A percentile compares a stretch with the other conserved stretches of the same genome.
Evolutionary conservation across 2,888 invertebrate genomes (phyloP).

Genomic region (Leptopterna dolabrata): DNA sequence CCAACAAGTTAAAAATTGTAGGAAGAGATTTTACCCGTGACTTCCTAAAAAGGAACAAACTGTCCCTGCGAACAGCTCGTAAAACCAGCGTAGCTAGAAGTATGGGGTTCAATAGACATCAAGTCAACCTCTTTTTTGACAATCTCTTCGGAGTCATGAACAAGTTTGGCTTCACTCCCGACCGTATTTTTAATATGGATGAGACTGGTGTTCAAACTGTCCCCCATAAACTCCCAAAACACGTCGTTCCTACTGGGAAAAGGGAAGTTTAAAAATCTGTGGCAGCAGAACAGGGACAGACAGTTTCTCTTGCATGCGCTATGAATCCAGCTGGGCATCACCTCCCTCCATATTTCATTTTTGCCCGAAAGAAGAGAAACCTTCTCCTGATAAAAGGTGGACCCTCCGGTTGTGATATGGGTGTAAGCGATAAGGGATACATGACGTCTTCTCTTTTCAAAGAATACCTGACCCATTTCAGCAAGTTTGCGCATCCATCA

Average conservation of each 20-base stretch:
- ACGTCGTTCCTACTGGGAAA: conserved; percentile 56
- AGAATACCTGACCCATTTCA: conserved; percentile 25
- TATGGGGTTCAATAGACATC: not conserved
- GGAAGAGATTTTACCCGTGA: not conserved
- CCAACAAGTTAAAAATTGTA: not conserved
- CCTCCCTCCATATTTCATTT: conserved; percentile 59
- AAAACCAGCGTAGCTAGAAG: conserved; percentile 25
- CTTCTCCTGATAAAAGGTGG: conserved; percentile 32
- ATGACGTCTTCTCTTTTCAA: conserved; percentile 48
- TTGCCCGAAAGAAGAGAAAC: conserved; percentile 51
- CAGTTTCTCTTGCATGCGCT: conserved; percentile 56
- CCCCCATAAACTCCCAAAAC: conserved; percentile 58
- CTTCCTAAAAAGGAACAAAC: not conserved
- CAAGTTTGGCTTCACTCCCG: conserved; percentile 16
- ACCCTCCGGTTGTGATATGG: conserved; percentile 45
- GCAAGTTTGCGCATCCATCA: conserved; percentile 47
- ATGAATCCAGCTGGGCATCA: conserved; percentile 47
- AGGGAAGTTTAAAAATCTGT: conserved; percentile 57
- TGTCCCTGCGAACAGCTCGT: not conserved
- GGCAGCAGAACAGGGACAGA: conserved; percentile 58
- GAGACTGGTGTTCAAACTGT: conserved; percentile 59
- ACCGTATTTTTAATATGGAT: too few species aligned
- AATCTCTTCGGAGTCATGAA: conserved; percentile 31
- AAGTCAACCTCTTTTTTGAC: conserved; percentile 14
- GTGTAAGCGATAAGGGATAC: conserved; percentile 55